Evolutionary conservation across 2,113 vertebrate genomes (phyloP).

Genomic region (Brachionichthys hirsutus): DNA sequence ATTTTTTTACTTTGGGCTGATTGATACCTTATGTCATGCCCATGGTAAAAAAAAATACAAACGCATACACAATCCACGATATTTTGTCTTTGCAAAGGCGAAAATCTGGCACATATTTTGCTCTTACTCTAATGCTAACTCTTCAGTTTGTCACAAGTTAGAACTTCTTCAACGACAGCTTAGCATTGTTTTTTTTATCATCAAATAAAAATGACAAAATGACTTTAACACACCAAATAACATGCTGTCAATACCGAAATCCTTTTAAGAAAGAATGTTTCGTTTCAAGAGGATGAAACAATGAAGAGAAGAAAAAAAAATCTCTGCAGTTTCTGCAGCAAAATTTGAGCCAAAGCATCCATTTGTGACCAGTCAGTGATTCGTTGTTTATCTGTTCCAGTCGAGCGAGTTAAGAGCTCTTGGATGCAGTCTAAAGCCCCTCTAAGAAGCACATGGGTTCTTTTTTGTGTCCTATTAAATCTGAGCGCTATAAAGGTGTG

Average conservation of each 20-base stretch:
- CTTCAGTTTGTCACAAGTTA: conserved; percentile 17
- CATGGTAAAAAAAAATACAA: conserved; percentile 45
- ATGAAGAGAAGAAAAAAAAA: conserved; percentile 18
- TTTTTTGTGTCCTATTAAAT: conserved; percentile 66
- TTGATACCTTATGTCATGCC: conserved; percentile 53
- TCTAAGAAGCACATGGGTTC: conserved; percentile 47
- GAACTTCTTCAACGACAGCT: conserved; percentile 18
- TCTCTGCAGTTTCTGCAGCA: conserved; percentile 13
- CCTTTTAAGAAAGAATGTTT: conserved; percentile 8
- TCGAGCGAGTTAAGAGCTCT: conserved; percentile 45
- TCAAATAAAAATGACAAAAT: neutral
- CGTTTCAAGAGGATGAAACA: conserved; percentile 23
- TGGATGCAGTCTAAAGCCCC: conserved; percentile 46
- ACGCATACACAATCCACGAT: conserved; percentile 34
- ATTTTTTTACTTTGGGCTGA: conserved; percentile 20
- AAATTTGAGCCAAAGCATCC: conserved; percentile 2
- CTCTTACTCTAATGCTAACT: conserved; percentile 1
- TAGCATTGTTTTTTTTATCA: conserved; percentile 13
- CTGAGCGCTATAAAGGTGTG: conserved; percentile 26
- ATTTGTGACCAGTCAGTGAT: conserved; percentile 31
- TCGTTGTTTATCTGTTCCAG: conserved; percentile 37
- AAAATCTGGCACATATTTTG: conserved; percentile 3
- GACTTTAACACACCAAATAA: neutral
- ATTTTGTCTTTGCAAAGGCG: conserved; percentile 35
- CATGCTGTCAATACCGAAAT: neutral